Evolutionary conservation across 1,140 invertebrate genomes (phyloP).

Genomic region (Cherax destructor): DNA sequence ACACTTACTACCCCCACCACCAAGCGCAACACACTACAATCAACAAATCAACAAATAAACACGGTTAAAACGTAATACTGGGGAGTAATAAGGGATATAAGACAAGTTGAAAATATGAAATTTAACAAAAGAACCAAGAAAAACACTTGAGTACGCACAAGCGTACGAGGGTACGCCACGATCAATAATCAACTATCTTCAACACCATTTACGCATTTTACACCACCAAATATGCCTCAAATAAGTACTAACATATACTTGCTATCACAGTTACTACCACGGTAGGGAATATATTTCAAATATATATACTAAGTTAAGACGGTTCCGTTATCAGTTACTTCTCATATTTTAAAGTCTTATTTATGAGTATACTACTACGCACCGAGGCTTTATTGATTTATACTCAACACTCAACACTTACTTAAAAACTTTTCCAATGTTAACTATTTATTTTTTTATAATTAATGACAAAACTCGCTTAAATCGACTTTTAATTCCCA

Average conservation of each 20-base stretch:
- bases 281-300: background rate
- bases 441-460: too few species aligned
- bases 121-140: conserved; percentile 53
- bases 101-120: conserved; percentile 49
- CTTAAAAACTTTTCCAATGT: background rate
- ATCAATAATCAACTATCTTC: conserved; percentile 56
- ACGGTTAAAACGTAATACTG: background rate
- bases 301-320: background rate
- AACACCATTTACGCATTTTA: conserved; percentile 37
- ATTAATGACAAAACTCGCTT: too few species aligned
- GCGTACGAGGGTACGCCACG: conserved; percentile 55
- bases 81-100: background rate
- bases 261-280: background rate
- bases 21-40: too few species aligned
- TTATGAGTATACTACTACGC: background rate
- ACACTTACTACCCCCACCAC: too few species aligned
- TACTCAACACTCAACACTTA: background rate
- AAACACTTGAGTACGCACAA: conserved; percentile 53
- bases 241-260: background rate
- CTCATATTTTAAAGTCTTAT: background rate
- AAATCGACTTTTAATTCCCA: too few species aligned
- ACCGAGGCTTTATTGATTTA: background rate
- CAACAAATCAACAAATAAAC: too few species aligned
- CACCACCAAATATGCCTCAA: background rate
- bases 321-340: background rate